Evolutionary conservation across 2,113 vertebrate genomes (phyloP).

Genomic region (Numenius arquata): DNA sequence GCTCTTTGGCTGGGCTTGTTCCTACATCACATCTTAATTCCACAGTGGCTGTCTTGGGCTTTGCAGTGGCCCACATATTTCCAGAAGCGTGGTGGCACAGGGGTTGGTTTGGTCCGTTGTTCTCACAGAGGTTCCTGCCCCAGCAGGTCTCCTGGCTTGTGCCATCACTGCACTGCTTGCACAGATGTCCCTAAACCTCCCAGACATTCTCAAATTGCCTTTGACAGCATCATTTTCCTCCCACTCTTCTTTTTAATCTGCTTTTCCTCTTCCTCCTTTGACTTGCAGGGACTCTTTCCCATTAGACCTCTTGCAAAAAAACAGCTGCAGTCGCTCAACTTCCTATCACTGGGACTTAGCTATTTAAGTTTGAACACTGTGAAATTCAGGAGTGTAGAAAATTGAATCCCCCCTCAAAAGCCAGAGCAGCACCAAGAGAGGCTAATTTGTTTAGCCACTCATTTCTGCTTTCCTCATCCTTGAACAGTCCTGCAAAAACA

Average conservation of each 20-base stretch:
- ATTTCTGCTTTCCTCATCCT: not conserved
- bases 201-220: not conserved
- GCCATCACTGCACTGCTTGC: not conserved
- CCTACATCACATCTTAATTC: not conserved
- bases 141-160: fast-evolving
- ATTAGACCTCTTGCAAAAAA: not conserved
- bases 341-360: not conserved
- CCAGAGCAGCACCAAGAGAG: not conserved
- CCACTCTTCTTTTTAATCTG: not conserved
- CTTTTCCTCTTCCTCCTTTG: not conserved
- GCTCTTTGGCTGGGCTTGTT: not conserved
- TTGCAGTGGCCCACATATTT: not conserved
- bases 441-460: not conserved
- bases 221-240: not conserved
- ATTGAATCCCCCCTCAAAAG: not conserved
- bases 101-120: not conserved
- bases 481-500: slow-evolving; percentile 3
- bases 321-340: not conserved
- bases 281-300: not conserved
- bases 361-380: not conserved
- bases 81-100: not conserved
- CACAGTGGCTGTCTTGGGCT: not conserved
- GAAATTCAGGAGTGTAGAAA: not conserved
- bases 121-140: not conserved
- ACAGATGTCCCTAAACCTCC: not conserved